A percentile compares a stretch with the other conserved stretches of the same genome.
These are phyloP conservation scores for Morpho deidamia DNA, from an alignment of 2,888 invertebrate genomes.

Conservation along the genomic window DNA sequence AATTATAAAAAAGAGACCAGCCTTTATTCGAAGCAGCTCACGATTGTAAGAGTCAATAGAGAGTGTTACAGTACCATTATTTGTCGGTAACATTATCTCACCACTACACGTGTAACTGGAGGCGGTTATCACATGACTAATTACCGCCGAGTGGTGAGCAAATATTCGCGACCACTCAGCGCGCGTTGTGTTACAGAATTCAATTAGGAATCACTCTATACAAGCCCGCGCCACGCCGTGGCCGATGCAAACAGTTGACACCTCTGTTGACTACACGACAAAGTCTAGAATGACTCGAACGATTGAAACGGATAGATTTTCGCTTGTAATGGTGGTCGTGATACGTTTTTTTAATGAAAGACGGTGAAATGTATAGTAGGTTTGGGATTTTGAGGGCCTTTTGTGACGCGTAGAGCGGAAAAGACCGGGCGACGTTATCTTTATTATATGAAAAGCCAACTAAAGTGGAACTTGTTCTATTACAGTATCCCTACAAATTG, in stretches of 20 bases:
- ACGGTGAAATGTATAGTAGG: not conserved
- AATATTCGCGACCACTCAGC: conserved; percentile 26
- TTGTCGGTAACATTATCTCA: not conserved
- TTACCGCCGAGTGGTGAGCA: conserved; percentile 28
- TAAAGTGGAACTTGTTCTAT: no score
- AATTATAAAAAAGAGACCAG: no score
- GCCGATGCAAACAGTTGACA: not conserved
- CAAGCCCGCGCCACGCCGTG: conserved; percentile 3
- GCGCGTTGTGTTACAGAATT: conserved; percentile 25
- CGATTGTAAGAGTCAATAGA: no score
- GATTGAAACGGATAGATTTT: conserved; percentile 4
- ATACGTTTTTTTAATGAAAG: conserved; percentile 5
- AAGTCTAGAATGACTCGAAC: not conserved
- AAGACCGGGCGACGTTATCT: no score
- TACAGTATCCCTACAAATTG: no score
- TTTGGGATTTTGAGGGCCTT: not conserved
- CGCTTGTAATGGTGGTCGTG: conserved; percentile 7
- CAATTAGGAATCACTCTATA: conserved; percentile 20
- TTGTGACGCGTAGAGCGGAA: not conserved
- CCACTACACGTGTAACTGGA: conserved; percentile 9
- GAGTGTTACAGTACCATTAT: no score
- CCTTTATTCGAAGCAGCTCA: no score
- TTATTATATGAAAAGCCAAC: no score
- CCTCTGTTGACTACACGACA: not conserved
- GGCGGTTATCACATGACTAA: conserved; percentile 22